These are phyloP conservation scores for Sweltsa coloradensis DNA, from an alignment of 1,140 invertebrate genomes.

Conservation along the genomic window DNA sequence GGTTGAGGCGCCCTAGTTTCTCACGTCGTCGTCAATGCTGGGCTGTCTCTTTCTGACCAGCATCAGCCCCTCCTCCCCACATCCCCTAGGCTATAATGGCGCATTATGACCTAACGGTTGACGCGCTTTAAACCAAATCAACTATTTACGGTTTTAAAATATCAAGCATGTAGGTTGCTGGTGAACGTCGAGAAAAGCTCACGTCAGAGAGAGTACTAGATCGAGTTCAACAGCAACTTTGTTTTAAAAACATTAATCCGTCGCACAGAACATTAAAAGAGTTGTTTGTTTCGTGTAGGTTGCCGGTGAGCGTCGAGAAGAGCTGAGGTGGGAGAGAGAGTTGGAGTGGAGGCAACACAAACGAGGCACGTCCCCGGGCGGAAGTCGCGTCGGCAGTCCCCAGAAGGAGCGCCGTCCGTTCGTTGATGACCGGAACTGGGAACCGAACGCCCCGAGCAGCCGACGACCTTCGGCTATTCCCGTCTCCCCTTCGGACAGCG, in stretches of 20 bases:
- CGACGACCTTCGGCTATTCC: not conserved
- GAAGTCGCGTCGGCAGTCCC: constrained; percentile 15
- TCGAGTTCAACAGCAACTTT: constrained; percentile 34
- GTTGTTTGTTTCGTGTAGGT: too few relatives aligned
- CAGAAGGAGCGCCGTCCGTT: constrained; percentile 13
- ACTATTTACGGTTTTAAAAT: too few relatives aligned
- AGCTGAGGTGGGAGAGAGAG: constrained; percentile 34
- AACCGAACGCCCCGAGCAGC: not conserved
- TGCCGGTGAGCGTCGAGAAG: constrained; percentile 36
- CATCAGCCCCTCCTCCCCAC: too few relatives aligned
- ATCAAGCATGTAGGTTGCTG: too few relatives aligned
- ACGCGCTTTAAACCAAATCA: too few relatives aligned
- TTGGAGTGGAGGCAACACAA: constrained; percentile 36
- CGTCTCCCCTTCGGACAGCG: constrained; percentile 15
- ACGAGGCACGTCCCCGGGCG: constrained; percentile 29
- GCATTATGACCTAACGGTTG: too few relatives aligned
- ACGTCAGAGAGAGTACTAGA: constrained; percentile 35
- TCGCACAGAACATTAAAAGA: too few relatives aligned
- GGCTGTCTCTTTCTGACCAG: too few relatives aligned
- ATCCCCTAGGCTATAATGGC: too few relatives aligned
- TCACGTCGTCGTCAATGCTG: too few relatives aligned
- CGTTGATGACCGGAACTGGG: constrained; percentile 3
- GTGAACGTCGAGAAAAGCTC: constrained; percentile 34
- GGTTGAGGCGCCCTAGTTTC: too few relatives aligned
- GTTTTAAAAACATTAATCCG: too few relatives aligned